Evolutionary conservation across 2,113 vertebrate species (phyloP).

Genomic region (Scortum barcoo): DNA sequence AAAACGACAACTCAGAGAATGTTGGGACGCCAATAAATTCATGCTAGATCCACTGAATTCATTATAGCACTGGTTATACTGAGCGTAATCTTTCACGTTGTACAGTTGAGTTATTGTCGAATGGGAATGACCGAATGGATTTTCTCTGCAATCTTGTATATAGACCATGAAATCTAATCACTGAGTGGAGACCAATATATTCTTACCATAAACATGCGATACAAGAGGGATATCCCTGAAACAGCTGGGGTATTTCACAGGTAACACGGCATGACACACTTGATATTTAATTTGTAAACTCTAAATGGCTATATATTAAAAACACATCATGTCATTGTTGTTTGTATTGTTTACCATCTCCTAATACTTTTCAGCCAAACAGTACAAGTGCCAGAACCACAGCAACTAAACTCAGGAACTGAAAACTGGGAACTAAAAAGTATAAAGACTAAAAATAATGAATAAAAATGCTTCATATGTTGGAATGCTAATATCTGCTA

Average conservation of each 20-base stretch:
- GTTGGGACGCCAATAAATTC: conserved; percentile 46
- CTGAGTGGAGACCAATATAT: background rate
- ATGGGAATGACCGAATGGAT: background rate
- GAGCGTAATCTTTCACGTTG: background rate
- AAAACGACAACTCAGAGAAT: conserved; percentile 29
- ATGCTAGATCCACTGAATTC: conserved; percentile 18
- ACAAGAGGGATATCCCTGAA: background rate
- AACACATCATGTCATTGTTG: background rate
- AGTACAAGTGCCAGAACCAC: background rate
- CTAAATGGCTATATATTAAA: background rate
- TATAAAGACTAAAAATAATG: background rate
- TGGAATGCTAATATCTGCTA: background rate
- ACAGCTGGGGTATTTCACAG: conserved; percentile 14
- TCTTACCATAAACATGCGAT: background rate
- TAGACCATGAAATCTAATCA: conserved; percentile 19
- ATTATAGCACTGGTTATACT: conserved; percentile 4
- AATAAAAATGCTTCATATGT: too few species aligned
- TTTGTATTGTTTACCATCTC: background rate
- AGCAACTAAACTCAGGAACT: background rate
- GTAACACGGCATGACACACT: background rate
- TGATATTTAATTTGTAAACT: background rate
- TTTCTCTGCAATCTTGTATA: conserved; percentile 23
- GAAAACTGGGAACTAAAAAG: background rate
- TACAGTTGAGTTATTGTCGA: conserved; percentile 12
- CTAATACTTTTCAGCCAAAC: background rate